A percentile compares a stretch with the other conserved stretches of the same genome.
phyloP scores from a whole-genome alignment of 2,888 invertebrate species.

The Tetragnatha montana region DNA sequence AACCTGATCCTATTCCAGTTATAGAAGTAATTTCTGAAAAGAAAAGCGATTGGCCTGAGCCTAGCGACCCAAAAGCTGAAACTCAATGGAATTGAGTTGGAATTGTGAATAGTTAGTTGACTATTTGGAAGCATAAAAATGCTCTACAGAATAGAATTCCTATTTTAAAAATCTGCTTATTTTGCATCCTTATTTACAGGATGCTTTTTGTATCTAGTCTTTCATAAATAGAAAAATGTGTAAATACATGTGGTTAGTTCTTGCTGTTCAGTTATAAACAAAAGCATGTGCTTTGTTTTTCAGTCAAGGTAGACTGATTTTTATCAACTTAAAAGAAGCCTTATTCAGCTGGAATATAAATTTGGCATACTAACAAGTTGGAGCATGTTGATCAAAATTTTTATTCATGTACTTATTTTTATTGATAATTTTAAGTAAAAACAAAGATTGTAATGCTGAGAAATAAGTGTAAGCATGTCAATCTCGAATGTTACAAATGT shows the following conservation, averaged over 20 bases:
- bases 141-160: background rate
- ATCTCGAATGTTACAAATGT: background rate
- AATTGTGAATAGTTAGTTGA: slow-evolving; percentile 2
- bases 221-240: background rate
- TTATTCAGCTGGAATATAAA: background rate
- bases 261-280: background rate
- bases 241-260: background rate
- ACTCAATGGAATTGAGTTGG: slow-evolving; percentile 44
- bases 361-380: background rate
- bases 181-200: slow-evolving; percentile 17
- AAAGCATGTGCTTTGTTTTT: background rate
- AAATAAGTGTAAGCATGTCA: slow-evolving; percentile 62
- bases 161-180: slow-evolving; percentile 29
- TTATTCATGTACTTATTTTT: background rate
- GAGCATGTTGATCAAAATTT: slow-evolving; percentile 1
- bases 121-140: slow-evolving; percentile 8
- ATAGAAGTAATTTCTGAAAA: slow-evolving; percentile 61
- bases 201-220: slow-evolving; percentile 16
- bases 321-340: slow-evolving; percentile 9
- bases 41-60: slow-evolving; percentile 58
- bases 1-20: slow-evolving; percentile 50
- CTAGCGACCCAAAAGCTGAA: slow-evolving; percentile 11
- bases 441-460: slow-evolving; percentile 49
- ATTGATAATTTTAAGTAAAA: slow-evolving; percentile 8
- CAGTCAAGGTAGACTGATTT: slow-evolving; percentile 43